A percentile compares a stretch with the other conserved stretches of the same genome.
phyloP scores from a whole-genome alignment of 2,888 invertebrate species.

The Nymphalis urticae region DNA sequence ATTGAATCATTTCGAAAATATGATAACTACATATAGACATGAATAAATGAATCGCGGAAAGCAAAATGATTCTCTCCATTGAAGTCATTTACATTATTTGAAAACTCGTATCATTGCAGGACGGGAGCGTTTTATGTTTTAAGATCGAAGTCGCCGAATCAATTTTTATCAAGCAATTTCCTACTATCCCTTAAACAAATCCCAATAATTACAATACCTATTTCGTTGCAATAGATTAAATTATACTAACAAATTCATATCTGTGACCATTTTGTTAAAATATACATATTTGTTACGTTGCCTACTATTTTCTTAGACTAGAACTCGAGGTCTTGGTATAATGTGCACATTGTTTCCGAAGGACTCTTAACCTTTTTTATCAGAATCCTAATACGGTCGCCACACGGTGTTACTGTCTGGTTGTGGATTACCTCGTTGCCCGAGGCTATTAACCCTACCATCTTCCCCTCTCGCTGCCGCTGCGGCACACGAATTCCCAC shows the following conservation, averaged over 20 bases:
- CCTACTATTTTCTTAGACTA: constrained; percentile 18
- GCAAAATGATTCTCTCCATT: background rate
- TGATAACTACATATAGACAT: background rate
- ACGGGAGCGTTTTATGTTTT: constrained; percentile 62
- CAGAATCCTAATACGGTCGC: constrained; percentile 85
- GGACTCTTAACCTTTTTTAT: constrained; percentile 4
- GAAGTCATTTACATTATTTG: constrained; percentile 12
- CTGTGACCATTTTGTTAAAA: constrained; percentile 13
- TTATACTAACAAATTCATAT: constrained; percentile 28
- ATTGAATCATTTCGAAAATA: background rate
- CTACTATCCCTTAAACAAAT: constrained; percentile 15
- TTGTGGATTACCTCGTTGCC: constrained; percentile 83
- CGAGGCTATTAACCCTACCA: constrained; percentile 79
- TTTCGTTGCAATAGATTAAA: constrained; percentile 61
- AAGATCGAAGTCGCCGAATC: constrained; percentile 10
- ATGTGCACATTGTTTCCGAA: constrained; percentile 6
- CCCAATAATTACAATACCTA: constrained; percentile 56
- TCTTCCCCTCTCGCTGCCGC: constrained; percentile 81
- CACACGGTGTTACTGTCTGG: constrained; percentile 87
- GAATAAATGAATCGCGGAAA: background rate
- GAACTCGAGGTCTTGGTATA: constrained; percentile 7
- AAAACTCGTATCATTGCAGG: constrained; percentile 69
- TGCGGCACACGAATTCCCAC: constrained; percentile 81
- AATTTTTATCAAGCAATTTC: constrained; percentile 36
- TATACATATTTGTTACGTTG: constrained; percentile 4